Percentiles rank a stretch among this genome's conserved stretches.
Conservation (phyloP, 2,888 invertebrate genomes). For the Meliscaeva auricollis region DNA sequence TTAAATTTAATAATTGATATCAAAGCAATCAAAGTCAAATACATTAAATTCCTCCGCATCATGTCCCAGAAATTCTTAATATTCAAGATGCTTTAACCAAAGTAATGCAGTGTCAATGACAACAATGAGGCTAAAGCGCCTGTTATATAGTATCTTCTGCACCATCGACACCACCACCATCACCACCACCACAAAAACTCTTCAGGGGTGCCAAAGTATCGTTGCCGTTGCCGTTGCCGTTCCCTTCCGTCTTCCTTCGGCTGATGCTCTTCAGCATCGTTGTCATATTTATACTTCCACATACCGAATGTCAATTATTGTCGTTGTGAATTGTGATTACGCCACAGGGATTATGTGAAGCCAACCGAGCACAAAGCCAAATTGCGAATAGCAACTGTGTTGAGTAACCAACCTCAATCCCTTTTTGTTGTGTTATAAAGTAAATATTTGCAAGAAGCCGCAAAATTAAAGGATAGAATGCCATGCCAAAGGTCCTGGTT, state of each 20-base stretch:
- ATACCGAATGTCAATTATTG: constrained; percentile 72
- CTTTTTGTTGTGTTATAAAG: constrained; percentile 22
- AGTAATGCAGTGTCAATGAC: constrained; percentile 52
- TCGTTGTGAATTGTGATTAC: constrained; percentile 68
- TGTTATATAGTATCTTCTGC: not conserved
- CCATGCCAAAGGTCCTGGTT: constrained; percentile 35
- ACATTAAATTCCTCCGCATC: no score
- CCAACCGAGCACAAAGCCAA: constrained; percentile 64
- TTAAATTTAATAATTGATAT: no score
- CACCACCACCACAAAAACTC: constrained; percentile 28
- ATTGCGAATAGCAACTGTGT: constrained; percentile 61
- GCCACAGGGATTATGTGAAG: constrained; percentile 60
- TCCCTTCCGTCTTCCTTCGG: not conserved
- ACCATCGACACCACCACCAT: not conserved
- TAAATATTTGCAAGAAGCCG: constrained; percentile 70
- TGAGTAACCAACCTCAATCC: constrained; percentile 37
- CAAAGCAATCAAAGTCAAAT: no score
- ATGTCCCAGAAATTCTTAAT: not conserved
- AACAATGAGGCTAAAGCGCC: constrained; percentile 41
- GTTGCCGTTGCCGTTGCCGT: no score
- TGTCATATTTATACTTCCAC: constrained; percentile 36
- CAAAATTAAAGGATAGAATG: constrained; percentile 56
- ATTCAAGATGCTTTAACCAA: constrained; percentile 1
- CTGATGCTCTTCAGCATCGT: constrained; percentile 4
- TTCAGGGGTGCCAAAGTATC: constrained; percentile 47